Base-by-base conservation (phyloP, 2,888 invertebrate species). In the Eledone cirrhosa region DNA sequence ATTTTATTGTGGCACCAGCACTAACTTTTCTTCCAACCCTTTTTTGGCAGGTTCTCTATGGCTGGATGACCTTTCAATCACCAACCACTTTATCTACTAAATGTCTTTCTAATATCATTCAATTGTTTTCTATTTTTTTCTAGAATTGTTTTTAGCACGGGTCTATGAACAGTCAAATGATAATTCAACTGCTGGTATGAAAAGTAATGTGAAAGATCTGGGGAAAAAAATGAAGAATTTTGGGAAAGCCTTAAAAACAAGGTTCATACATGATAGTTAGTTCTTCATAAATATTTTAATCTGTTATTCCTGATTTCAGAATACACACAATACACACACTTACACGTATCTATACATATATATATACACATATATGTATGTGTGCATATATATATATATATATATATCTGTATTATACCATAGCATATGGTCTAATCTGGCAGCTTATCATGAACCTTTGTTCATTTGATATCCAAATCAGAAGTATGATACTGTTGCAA, bases 171-270 rank as follows among this genome's bases (percentile, higher is more conserved):
- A 76, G 7, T 47, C 76, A 7, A 47, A 19, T 48, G 76, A 76
- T 16, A 48, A n/a, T 24, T 76, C 76, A 11, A 14, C n/a, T 48
- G 22, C 48, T 47, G 76, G 76, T 48, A 24, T 76, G 29, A 76
- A 76, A 29, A 76, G 76, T 48, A 76, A 76, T 48, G 76, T 76
- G 48, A 76, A 76, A 22, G 76, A 76, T 11, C 24, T 78, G 27
- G 65, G 78, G n/a, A 67, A 78, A 65, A 78, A 67, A 24, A 65
- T 78, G 67, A 41, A 67, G 11, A 78, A 78, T 41, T 67, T 78
- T 78, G 78, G 78, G 14, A 78, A 78, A 29, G 78, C 78, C 41
- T 48, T 78, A 48, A 78, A 78, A 41, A 78, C 69, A 11, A 78
- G 67, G 48, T 76, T 76, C 41, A 24, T n/a, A 72, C 22, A 31